phyloP scores from a whole-genome alignment of 2,113 vertebrate genomes.

The Gymnobelideus leadbeateri region DNA sequence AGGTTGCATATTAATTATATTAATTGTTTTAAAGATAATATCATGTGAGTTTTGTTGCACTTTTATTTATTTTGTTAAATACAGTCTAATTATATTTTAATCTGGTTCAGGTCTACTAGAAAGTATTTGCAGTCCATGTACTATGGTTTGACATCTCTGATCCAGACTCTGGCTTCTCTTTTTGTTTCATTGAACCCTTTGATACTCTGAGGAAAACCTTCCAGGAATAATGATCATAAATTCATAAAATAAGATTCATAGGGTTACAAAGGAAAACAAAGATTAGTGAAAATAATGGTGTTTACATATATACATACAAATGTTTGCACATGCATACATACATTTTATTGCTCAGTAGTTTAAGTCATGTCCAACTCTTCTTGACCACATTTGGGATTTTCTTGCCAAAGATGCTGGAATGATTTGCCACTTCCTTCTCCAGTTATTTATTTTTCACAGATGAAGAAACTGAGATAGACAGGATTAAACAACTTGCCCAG shows the following conservation, averaged over 20 bases:
- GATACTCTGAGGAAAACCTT: neutral
- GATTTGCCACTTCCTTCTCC: neutral
- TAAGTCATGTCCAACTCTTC: neutral
- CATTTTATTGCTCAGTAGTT: neutral
- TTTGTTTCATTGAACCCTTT: neutral
- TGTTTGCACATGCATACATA: neutral
- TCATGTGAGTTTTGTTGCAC: too few species aligned
- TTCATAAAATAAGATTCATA: neutral
- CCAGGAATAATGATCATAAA: neutral
- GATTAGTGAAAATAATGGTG: neutral
- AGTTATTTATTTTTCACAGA: neutral
- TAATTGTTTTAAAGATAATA: neutral
- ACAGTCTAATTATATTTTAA: neutral
- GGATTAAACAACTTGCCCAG: neutral
- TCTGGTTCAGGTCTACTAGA: neutral
- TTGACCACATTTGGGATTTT: neutral
- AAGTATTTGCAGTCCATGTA: neutral
- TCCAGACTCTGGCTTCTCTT: neutral
- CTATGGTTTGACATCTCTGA: neutral
- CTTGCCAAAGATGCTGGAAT: neutral
- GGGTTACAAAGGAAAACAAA: neutral
- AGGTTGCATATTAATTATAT: neutral
- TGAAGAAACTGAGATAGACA: neutral
- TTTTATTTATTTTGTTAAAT: neutral
- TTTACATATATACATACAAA: neutral